Conservation (phyloP, 2,797 vertebrate species). For the Siniperca undulata region DNA sequence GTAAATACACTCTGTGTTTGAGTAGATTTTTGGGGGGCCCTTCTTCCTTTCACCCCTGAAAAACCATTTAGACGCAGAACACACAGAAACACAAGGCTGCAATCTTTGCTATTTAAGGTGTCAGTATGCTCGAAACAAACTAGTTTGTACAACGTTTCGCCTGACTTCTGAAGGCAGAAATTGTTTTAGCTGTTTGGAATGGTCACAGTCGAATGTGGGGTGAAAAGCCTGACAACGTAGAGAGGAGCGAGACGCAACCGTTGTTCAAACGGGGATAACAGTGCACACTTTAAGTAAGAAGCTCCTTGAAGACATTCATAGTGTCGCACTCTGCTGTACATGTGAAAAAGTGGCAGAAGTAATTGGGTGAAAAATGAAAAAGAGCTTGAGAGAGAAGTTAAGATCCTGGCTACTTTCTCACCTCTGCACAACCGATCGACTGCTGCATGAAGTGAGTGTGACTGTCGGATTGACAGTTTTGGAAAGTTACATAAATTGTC, state of each 20-base stretch:
- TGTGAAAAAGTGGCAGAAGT: neutral
- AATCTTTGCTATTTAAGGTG: conserved; percentile 15
- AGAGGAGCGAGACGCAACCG: neutral
- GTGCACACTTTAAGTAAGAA: neutral
- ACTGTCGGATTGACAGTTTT: neutral
- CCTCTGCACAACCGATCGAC: neutral
- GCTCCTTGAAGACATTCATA: neutral
- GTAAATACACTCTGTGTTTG: conserved; percentile 65
- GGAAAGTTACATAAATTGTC: conserved; percentile 1
- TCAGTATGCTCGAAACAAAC: neutral
- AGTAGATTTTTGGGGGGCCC: conserved; percentile 51
- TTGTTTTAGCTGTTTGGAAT: neutral
- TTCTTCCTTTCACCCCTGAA: conserved; percentile 41
- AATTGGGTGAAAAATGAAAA: neutral
- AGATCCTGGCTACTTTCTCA: neutral
- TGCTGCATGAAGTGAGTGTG: neutral
- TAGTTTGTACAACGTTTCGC: neutral
- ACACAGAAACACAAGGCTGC: conserved; percentile 25
- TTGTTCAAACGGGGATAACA: neutral
- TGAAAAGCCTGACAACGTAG: neutral
- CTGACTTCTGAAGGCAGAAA: neutral
- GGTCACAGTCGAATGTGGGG: neutral
- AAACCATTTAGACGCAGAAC: conserved; percentile 43
- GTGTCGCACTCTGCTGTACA: neutral
- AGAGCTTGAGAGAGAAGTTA: neutral